phyloP scores from a whole-genome alignment of 2,113 vertebrate genomes.

The Scopus umbretta region DNA sequence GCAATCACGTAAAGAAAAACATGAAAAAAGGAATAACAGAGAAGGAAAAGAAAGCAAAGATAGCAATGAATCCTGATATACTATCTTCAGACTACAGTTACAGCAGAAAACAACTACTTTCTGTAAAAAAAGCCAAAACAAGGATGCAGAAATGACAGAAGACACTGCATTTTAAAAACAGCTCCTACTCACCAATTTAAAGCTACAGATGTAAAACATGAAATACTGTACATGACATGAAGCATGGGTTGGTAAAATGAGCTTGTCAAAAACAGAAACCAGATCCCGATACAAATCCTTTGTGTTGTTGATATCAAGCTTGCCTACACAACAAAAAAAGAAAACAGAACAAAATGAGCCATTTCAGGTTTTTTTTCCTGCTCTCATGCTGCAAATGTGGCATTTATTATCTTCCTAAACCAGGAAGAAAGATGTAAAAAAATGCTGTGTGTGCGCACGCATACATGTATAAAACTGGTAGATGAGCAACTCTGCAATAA shows the following conservation, averaged over 20 bases:
- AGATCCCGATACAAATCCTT: constrained; percentile 91
- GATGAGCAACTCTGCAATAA: neutral
- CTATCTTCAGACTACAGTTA: neutral
- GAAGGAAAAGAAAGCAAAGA: neutral
- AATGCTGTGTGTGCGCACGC: neutral
- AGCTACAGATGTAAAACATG: constrained; percentile 95
- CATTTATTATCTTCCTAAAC: neutral
- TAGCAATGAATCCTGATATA: neutral
- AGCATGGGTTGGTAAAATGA: constrained; percentile 92
- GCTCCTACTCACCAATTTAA: constrained; percentile 85
- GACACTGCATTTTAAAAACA: neutral
- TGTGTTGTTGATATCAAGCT: constrained; percentile 75
- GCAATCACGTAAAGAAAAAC: neutral
- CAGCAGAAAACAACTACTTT: neutral
- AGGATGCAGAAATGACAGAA: neutral
- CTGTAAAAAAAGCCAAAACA: neutral
- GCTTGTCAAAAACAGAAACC: constrained; percentile 87
- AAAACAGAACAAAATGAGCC: neutral
- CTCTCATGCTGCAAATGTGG: neutral
- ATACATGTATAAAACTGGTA: neutral
- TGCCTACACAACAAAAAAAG: constrained; percentile 66
- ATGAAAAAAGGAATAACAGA: neutral
- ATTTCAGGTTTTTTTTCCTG: neutral
- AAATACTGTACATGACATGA: constrained; percentile 91
- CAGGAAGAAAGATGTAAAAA: neutral